Conservation (phyloP, 2,888 invertebrate genomes). For the Glyphotaelius pellucidus region DNA sequence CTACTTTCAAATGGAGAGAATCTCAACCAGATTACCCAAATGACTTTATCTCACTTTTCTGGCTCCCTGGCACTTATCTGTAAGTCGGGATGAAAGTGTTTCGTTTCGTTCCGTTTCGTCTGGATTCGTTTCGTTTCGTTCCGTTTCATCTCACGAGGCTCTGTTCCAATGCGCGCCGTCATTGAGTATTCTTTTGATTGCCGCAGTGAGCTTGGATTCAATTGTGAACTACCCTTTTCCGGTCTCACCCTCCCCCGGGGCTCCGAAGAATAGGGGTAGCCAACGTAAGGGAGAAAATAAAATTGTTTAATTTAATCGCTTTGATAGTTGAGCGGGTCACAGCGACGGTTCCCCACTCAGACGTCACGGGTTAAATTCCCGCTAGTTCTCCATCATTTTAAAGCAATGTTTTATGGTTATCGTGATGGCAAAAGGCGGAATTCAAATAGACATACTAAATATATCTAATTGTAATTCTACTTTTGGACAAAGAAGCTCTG, state of each 20-base stretch:
- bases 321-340: no score
- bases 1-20: background rate
- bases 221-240: conserved; percentile 55
- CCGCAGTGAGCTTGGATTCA: conserved; percentile 56
- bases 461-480: no score
- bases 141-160: conserved; percentile 17
- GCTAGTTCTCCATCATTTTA: no score
- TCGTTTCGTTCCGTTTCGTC: background rate
- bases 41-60: background rate
- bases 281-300: conserved; percentile 2
- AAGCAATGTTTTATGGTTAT: no score
- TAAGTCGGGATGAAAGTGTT: conserved; percentile 18
- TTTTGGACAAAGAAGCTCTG: no score
- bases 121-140: background rate
- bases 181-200: conserved; percentile 65
- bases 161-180: conserved; percentile 46
- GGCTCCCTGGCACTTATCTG: background rate
- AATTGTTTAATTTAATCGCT: background rate
- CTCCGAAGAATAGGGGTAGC: background rate
- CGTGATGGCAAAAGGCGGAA: no score
- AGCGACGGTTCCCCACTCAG: no score
- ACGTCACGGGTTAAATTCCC: no score
- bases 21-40: background rate
- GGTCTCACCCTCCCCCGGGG: background rate
- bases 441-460: no score